Evolutionary conservation across 2,888 invertebrate genomes (phyloP), one percentile per base, ranked within the genome.

Genomic region (Cheilosia scutellata): DNA sequence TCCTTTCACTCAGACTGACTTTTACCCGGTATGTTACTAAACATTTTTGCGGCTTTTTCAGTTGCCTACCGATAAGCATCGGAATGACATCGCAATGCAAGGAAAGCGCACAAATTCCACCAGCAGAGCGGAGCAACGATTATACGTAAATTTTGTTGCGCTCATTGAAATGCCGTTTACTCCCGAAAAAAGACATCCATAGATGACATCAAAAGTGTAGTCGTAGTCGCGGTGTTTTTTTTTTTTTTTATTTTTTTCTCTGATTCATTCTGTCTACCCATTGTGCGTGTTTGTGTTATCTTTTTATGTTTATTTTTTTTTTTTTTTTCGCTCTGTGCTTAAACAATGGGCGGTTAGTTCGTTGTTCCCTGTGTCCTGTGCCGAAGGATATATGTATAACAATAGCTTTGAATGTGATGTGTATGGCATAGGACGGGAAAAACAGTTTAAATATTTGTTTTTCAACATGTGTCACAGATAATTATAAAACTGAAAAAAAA

Each of bases 391-490:
- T 13, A 49, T 33, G 16, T 47, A 58, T 20, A 44, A 60, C 60
- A 68, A 58, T 62, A 7, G 42, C 20, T 57, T 20, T 57, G 20
- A n/a, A 42, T 49, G 57, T 9, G 20, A 29, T 49, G 37, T 55
- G 63, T 20, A 65, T 25, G 33, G 31, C 44, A 33, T 16, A 33
- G 37, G 4, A 60, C 4, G 25, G n/a, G 20, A 5, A 62, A 77
- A 60, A 68, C 2, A 63, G 65, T 71, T 79, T 71, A 65, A 84
- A 84, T 84, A 84, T 84, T 80, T 84, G 84, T 75, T 84, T 84
- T 84, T 80, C 84, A 84, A 79, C 84, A 84, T 84, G 84, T 84
- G 84, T 84, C 84, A 84, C 80, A 76, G 84, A 84, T 84, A 75
- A 84, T 84, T 80, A 84, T 84, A 74, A 83, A 84, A 79, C 68